Evolutionary conservation across 2,797 vertebrate genomes (phyloP), one percentile per base, ranked within the genome.

Genomic region (Vespertilio murinus): DNA sequence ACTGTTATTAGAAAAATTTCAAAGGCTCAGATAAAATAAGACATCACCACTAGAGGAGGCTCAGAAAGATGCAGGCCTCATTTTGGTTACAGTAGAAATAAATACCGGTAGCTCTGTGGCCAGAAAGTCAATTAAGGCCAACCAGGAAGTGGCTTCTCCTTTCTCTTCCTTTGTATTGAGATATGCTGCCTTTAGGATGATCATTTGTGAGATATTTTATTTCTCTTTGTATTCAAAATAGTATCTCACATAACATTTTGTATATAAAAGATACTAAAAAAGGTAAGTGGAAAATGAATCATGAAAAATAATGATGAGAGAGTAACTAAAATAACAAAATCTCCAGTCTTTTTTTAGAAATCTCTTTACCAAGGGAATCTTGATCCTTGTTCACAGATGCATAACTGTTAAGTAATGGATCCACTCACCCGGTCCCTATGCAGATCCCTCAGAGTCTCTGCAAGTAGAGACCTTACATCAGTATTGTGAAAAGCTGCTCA

Each of bases 1-100:
- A 10, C n/a, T 96, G 67, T 93, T 94, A 93, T 96, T 96, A 87
- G 95, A 91, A 96, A 88, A 88, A 49, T 65, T 14, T 88, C 83
- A 91, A 56, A 94, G 75, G 25, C 81, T 93, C 42, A 95, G 73
- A 54, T 1, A 90, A 88, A 96, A 64, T 65, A 92, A 74, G 9
- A 40, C 1, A n/a, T 82, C 23, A 71, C 4, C 30, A 61, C n/a
- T 82, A 77, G 30, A 77, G 4, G 16, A 93, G 61, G 70, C 47
- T 71, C n/a, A 84, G 86, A 94, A 75, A 96, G 17, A 56, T 65
- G 61, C 4, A 59, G 42, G 69, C 83, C 69, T 92, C 8, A 56
- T 74, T 94, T 77, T 88, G n/a, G 87, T 94, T 91, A 92, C 8
- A 81, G 77, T 64, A 45, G 70, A 92, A 91, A 52, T 79, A 95